These are phyloP conservation scores for Galeopterus variegatus DNA, from an alignment of 2,113 vertebrate genomes.

Conservation along the genomic window DNA sequence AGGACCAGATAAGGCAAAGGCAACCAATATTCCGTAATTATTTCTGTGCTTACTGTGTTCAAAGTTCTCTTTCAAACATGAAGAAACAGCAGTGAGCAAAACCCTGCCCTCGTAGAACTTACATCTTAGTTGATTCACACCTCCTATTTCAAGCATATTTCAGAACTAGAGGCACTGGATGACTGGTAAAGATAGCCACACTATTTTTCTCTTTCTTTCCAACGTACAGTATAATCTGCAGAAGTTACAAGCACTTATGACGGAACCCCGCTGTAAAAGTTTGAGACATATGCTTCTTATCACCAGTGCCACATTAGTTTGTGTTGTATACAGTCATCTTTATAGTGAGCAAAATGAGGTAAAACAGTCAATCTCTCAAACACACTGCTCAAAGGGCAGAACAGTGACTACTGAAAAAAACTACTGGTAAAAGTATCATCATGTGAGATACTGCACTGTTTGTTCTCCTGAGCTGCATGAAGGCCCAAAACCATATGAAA, in stretches of 20 bases:
- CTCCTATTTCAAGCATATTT: neutral
- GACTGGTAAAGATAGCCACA: neutral
- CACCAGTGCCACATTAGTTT: neutral
- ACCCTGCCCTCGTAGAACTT: neutral
- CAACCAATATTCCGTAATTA: neutral
- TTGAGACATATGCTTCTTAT: neutral
- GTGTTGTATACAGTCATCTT: neutral
- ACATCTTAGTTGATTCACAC: neutral
- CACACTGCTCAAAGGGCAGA: neutral
- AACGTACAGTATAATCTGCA: rapidly evolving
- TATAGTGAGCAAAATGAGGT: neutral
- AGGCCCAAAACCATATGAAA: neutral
- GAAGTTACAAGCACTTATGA: neutral
- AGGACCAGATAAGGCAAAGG: conserved; percentile 10
- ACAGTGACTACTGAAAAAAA: neutral
- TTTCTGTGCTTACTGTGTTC: neutral
- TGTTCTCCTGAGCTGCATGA: neutral
- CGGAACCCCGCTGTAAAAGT: neutral
- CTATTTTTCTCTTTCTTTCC: neutral
- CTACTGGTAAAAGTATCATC: neutral
- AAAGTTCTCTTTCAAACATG: neutral
- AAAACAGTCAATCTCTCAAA: neutral
- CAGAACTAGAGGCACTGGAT: neutral
- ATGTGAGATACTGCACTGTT: neutral
- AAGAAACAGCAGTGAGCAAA: neutral